Evolutionary conservation across 2,797 vertebrate species (phyloP), one percentile per base, ranked within the genome.

Genomic region (Valencia hispanica): DNA sequence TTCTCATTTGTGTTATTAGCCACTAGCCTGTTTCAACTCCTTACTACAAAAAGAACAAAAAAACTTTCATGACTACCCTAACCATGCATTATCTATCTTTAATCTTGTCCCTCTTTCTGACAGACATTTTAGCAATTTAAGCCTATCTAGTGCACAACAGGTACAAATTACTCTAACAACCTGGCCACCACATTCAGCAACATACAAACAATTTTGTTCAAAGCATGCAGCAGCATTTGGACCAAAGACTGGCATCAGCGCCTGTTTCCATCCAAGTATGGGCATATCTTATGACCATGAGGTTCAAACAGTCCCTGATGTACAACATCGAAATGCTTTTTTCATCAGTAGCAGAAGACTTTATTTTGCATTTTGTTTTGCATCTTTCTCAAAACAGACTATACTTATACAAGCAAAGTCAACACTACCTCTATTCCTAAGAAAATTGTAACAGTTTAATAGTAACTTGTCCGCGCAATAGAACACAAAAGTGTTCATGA

Each of bases 111-210:
- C 36, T 81, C 74, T 73, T 50, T 70, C 57, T 78, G 63, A 78
- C 71, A 65, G 73, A 79, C 32, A 61, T 61, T 32, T 51, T 75
- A 14, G 66, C 59, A 53, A 74, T 68, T 34, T 72, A 45, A 77
- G 57, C 73, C 78, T 32, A 72, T 73, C 66, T 69, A 66, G 41
- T 14, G 70, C 73, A 68, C 45, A 71, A 53, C 41, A 71, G 51
- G 39, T 78, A 78, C 68, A 48, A 74, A 77, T 79, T 45, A 79
- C 59, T 77, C 51, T 65, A 82, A 74, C 47, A 82, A 81, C 11
- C 25, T 61, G 51, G 75, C 70, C 75, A 77, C 75, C 5, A 73
- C 53, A 63, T 80, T 74, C 47, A 74, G 74, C 36, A 72, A 66
- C 34, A 83, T 18, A 55, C 69, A 75, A 75, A 80, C 73, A 66